A percentile compares a stretch with the other conserved stretches of the same genome.
phyloP scores from a whole-genome alignment of 92 coral and sea anemone genomes.

The Bergia puertoricense region DNA sequence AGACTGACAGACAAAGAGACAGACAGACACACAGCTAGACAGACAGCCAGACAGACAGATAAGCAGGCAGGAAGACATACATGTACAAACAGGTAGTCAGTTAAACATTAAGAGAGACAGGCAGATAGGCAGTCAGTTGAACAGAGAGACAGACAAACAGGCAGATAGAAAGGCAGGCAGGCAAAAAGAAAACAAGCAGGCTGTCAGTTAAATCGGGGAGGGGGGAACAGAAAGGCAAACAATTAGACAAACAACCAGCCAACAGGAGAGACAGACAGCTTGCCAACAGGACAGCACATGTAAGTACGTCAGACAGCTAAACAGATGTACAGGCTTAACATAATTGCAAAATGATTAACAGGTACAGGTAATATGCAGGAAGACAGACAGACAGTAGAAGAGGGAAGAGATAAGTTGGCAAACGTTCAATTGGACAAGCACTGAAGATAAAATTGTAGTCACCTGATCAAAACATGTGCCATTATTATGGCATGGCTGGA shows the following conservation, averaged over 20 bases:
- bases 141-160: not conserved
- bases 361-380: not conserved
- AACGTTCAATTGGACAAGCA: not conserved
- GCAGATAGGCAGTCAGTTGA: not conserved
- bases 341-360: not conserved
- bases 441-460: not conserved
- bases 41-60: not conserved
- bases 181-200: too few species aligned
- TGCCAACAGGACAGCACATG: too few species aligned
- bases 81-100: not conserved
- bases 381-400: not conserved
- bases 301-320: too few species aligned
- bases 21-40: not conserved
- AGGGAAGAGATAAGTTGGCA: not conserved
- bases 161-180: not conserved
- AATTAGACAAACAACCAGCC: too few species aligned
- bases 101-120: not conserved
- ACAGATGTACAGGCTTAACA: too few species aligned
- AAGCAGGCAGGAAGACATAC: not conserved
- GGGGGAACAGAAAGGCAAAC: too few species aligned
- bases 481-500: constrained; percentile 67
- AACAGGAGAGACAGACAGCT: too few species aligned
- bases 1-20: too few species aligned
- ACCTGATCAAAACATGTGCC: constrained; percentile 89
- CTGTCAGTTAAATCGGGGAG: too few species aligned